Conservation (phyloP, 1,140 invertebrate species). For the Neodiprion virginianus region DNA sequence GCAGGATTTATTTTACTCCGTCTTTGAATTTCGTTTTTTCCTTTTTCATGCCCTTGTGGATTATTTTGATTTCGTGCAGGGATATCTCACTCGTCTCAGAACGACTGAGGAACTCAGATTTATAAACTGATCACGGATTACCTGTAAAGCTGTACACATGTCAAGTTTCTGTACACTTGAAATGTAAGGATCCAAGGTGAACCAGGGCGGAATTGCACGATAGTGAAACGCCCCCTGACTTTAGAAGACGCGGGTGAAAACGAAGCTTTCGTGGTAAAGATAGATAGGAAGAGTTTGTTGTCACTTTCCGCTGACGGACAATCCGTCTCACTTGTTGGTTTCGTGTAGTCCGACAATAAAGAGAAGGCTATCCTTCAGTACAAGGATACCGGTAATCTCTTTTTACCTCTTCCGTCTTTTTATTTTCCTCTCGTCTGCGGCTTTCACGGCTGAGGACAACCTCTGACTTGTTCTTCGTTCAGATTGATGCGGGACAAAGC, state of each 20-base stretch:
- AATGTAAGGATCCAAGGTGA: too few species aligned
- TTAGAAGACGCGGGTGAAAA: too few species aligned
- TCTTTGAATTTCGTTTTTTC: too few species aligned
- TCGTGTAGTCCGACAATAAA: conserved; percentile 15
- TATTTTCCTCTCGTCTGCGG: neutral
- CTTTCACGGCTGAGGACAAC: neutral
- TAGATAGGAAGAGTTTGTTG: neutral
- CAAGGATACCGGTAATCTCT: conserved; percentile 13
- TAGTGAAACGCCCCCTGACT: too few species aligned
- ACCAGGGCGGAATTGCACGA: too few species aligned
- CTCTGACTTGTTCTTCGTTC: neutral
- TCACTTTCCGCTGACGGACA: neutral
- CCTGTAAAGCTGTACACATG: too few species aligned
- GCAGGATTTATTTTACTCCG: neutral
- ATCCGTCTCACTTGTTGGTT: conserved; percentile 9
- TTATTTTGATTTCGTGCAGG: too few species aligned
- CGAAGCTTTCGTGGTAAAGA: neutral
- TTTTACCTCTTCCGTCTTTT: neutral
- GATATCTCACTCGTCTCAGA: too few species aligned
- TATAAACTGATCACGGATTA: too few species aligned
- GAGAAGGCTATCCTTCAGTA: conserved; percentile 8
- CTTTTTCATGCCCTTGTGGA: too few species aligned
- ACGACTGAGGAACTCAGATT: too few species aligned
- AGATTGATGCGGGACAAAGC: conserved; percentile 15
- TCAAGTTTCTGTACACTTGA: too few species aligned